Percentiles rank a stretch among this genome's conserved stretches.
These are phyloP conservation scores for Eupithecia exiguata DNA, from an alignment of 2,888 invertebrate species.

Conservation along the genomic window DNA sequence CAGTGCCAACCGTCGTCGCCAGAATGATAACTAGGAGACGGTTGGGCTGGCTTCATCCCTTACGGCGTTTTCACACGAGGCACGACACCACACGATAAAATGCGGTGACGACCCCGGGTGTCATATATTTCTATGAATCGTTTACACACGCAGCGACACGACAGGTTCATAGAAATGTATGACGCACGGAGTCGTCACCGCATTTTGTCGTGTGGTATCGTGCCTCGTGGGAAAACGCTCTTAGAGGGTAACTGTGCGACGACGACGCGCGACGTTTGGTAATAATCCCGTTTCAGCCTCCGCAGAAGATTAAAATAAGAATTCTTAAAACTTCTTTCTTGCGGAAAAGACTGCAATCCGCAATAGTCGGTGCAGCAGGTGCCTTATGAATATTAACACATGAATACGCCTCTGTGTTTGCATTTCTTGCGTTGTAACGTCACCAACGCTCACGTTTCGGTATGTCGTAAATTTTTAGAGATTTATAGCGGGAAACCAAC, in stretches of 20 bases:
- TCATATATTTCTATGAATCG: too few relatives aligned
- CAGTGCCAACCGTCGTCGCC: background rate
- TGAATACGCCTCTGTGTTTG: conserved; percentile 77
- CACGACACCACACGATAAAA: too few relatives aligned
- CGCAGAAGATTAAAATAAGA: background rate
- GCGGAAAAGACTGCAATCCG: conserved; percentile 46
- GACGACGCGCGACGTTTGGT: background rate
- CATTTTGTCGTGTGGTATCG: too few relatives aligned
- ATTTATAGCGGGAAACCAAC: conserved; percentile 23
- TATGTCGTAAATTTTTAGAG: conserved; percentile 23
- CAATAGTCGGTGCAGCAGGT: conserved; percentile 63
- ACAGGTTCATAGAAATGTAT: too few relatives aligned
- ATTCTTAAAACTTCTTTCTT: background rate
- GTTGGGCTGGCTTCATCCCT: background rate
- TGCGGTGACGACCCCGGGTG: too few relatives aligned
- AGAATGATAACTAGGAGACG: background rate
- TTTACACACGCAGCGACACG: too few relatives aligned
- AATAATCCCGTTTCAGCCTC: background rate
- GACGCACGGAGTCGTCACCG: too few relatives aligned
- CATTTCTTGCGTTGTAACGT: conserved; percentile 69
- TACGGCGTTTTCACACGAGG: too few relatives aligned
- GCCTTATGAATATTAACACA: conserved; percentile 79
- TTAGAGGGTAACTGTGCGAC: too few relatives aligned
- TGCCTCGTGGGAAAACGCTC: too few relatives aligned
- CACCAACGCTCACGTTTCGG: conserved; percentile 39